Evolutionary conservation across 2,888 invertebrate species (phyloP).

Genomic region (Pollenia labialis): DNA sequence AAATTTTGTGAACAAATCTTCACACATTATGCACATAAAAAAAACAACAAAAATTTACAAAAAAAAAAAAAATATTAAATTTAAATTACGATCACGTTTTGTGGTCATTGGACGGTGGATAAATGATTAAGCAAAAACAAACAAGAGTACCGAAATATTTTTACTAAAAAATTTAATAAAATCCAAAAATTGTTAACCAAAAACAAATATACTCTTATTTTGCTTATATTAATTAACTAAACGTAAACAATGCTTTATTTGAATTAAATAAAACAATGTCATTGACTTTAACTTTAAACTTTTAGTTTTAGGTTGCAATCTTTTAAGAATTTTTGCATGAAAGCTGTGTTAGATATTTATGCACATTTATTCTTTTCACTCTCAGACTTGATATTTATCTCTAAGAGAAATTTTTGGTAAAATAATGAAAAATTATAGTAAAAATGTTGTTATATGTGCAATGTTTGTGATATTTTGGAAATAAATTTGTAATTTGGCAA

Average conservation of each 20-base stretch:
- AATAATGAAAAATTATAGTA: too few species aligned
- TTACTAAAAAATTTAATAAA: slow-evolving; percentile 14
- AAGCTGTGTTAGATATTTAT: not conserved
- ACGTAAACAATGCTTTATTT: slow-evolving; percentile 41
- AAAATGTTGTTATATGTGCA: too few species aligned
- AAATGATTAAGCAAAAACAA: slow-evolving; percentile 40
- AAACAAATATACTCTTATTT: slow-evolving; percentile 15
- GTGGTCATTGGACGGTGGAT: slow-evolving; percentile 66
- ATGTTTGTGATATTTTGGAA: too few species aligned
- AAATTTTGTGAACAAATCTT: slow-evolving; percentile 33
- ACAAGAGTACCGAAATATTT: slow-evolving; percentile 45
- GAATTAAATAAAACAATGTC: slow-evolving; percentile 32
- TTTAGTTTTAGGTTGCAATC: slow-evolving; percentile 22
- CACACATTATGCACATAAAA: not conserved
- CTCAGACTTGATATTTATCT: too few species aligned
- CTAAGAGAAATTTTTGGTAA: too few species aligned
- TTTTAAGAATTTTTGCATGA: slow-evolving; percentile 5
- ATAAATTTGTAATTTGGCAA: too few species aligned
- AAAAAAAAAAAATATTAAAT: slow-evolving; percentile 5
- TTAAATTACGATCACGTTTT: slow-evolving; percentile 66
- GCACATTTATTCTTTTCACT: too few species aligned
- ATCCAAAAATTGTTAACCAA: slow-evolving; percentile 26
- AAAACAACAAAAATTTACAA: slow-evolving; percentile 14
- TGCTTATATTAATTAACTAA: slow-evolving; percentile 35
- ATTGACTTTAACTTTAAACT: slow-evolving; percentile 29